Conservation (phyloP, 1,140 invertebrate genomes). For the Coptotermes formosanus region DNA sequence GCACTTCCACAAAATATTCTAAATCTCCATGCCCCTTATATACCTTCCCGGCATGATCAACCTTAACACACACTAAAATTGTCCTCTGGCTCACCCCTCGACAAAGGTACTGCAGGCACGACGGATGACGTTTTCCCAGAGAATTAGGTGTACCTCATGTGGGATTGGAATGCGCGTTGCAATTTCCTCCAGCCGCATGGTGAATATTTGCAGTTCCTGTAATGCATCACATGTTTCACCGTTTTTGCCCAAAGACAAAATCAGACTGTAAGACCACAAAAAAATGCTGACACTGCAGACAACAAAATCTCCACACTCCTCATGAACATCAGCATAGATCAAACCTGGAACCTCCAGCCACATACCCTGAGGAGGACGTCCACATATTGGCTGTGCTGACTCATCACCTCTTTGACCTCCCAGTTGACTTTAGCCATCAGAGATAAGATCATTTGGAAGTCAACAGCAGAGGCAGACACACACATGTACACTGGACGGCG, state of each 20-base stretch:
- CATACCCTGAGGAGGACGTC: constrained; percentile 66
- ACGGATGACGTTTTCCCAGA: constrained; percentile 87
- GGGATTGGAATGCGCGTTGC: constrained; percentile 66
- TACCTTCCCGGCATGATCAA: too few species aligned
- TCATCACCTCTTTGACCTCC: constrained; percentile 94
- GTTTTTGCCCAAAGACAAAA: too few species aligned
- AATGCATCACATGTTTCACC: neutral
- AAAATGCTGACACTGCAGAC: too few species aligned
- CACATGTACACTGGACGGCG: constrained; percentile 82
- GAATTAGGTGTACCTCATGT: constrained; percentile 60
- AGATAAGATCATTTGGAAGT: constrained; percentile 72
- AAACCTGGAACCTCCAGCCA: neutral
- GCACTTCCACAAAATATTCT: too few species aligned
- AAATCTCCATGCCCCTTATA: too few species aligned
- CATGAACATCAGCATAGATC: too few species aligned
- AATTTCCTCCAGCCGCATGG: constrained; percentile 71
- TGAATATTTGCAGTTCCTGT: constrained; percentile 78
- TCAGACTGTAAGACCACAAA: too few species aligned
- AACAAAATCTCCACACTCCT: too few species aligned
- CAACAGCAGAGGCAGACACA: constrained; percentile 75
- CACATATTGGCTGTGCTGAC: constrained; percentile 89
- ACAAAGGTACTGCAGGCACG: constrained; percentile 83
- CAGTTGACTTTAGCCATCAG: constrained; percentile 93
- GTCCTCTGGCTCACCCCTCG: constrained; percentile 72
- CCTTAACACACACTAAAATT: neutral